Evolutionary conservation across 2,888 invertebrate species (phyloP), one percentile per base, ranked within the genome.

Genomic region (Oscheius sp.): DNA sequence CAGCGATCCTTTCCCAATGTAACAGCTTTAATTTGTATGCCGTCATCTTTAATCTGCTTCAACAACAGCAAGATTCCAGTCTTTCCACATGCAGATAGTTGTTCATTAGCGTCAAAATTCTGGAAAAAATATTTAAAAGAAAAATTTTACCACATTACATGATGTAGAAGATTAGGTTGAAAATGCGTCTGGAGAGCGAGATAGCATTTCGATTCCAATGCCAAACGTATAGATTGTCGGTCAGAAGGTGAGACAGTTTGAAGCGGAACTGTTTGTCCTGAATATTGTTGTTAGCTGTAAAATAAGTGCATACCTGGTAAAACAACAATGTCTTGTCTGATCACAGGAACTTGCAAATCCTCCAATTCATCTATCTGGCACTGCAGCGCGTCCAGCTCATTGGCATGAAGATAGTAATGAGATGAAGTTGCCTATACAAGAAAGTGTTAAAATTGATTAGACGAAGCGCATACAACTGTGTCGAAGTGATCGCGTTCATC

Each of bases 181-280:
- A 66, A 52, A 16, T 49, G 49, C 25, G 66, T 66, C n/a, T 49
- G 66, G 29, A 66, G 29, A 0, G 55, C 69, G 2, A 69, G 29
- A 41, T 69, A 69, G 12, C 35, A 21, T 29, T 69, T 53, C 1
- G 35, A 16, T 7, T 56, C 23, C 41, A 69, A 18, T 0, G 69
- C 69, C 55, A 45, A 43, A 0, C 18, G 18, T 6, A 56, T 21
- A 18, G 69, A 53, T 9, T 53, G 43, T 35, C 69, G 55, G 23
- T 53, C 69, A 1, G 43, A 16, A 16, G 69, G 69, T n/a, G n/a
- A 41, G 9, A 53, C 43, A n/a, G 56, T 55, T 18, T 53, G 29
- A 13, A 69, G 21, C 16, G 69, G 69, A 6, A 69, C 21, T 35
- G 16, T 25, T 35, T 69, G 69, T 9, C 69, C 69, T 69, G 41